Percentiles rank a stretch among this genome's conserved stretches.
These are phyloP conservation scores for Aptenodytes patagonicus DNA, from an alignment of 2,113 vertebrate species.

Conservation along the genomic window DNA sequence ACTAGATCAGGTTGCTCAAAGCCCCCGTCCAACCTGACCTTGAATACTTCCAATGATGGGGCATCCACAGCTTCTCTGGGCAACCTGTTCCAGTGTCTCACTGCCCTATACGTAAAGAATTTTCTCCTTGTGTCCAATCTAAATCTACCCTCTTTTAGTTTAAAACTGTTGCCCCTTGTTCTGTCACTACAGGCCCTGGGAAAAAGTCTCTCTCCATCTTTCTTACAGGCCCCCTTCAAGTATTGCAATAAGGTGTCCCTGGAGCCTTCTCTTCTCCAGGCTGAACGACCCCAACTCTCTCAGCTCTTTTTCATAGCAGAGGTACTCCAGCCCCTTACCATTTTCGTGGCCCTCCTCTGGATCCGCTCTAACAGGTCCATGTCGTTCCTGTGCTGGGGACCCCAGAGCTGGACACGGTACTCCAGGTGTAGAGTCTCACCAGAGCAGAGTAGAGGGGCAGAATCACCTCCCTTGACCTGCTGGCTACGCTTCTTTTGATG, in stretches of 20 bases:
- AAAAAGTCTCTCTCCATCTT: too few species aligned
- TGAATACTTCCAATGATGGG: not conserved
- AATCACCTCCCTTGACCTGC: not conserved
- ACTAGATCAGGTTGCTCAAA: not conserved
- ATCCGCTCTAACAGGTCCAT: accelerated
- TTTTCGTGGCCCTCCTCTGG: not conserved
- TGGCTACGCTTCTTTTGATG: not conserved
- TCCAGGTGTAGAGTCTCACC: too few species aligned
- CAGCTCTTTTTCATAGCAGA: not conserved
- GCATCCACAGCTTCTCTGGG: not conserved
- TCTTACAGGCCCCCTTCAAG: not conserved
- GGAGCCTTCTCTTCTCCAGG: not conserved
- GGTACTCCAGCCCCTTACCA: not conserved
- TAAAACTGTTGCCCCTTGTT: not conserved
- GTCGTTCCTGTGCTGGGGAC: not conserved
- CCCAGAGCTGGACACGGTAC: not conserved
- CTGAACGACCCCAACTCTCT: not conserved
- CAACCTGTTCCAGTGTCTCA: not conserved
- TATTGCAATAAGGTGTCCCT: not conserved
- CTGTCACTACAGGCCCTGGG: not conserved
- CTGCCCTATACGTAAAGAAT: not conserved
- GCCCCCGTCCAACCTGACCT: not conserved
- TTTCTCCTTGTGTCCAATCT: not conserved
- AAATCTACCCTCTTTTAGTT: not conserved
- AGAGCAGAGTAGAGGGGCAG: not conserved